A percentile compares a stretch with the other conserved stretches of the same genome.
phyloP scores from a whole-genome alignment of 37 sponge, comb jelly and placozoan species.

The Petrosia ficiformis region DNA sequence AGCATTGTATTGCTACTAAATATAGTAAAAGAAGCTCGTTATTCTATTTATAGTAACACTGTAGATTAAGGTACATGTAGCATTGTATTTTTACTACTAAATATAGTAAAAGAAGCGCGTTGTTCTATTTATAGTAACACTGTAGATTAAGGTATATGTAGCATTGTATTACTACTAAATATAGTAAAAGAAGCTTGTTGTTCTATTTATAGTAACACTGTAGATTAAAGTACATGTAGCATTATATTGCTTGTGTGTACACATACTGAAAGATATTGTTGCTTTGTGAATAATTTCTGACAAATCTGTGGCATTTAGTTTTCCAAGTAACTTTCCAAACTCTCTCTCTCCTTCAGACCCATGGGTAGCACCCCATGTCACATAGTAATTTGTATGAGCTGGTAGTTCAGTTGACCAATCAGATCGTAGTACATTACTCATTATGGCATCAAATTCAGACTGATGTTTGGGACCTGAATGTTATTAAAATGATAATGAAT shows the following conservation, averaged over 20 bases:
- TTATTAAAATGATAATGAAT: background rate
- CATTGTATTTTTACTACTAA: too few relatives aligned
- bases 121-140: too few relatives aligned
- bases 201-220: too few relatives aligned
- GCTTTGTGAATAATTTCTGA: slow-evolving; percentile 74
- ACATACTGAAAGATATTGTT: slow-evolving; percentile 50
- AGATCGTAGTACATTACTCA: slow-evolving; percentile 55
- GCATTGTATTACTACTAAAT: too few relatives aligned
- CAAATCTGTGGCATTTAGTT: slow-evolving; percentile 60
- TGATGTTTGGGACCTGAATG: slow-evolving; percentile 4
- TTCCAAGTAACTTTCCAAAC: slow-evolving; percentile 65
- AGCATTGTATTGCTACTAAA: too few relatives aligned
- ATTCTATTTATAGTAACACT: too few relatives aligned
- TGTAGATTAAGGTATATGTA: too few relatives aligned
- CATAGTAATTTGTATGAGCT: slow-evolving; percentile 46
- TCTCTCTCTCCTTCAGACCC: background rate
- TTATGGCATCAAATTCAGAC: slow-evolving; percentile 68
- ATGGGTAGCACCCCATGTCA: slow-evolving; percentile 65
- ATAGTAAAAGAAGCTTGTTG: too few relatives aligned
- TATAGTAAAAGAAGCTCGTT: too few relatives aligned
- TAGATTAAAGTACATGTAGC: too few relatives aligned
- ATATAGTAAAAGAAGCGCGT: too few relatives aligned
- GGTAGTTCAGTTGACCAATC: slow-evolving; percentile 74
- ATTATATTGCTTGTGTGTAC: background rate
- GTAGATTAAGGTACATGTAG: too few relatives aligned